Evolutionary conservation across 2,888 invertebrate species (phyloP).

Genomic region (Andrena bicolor): DNA sequence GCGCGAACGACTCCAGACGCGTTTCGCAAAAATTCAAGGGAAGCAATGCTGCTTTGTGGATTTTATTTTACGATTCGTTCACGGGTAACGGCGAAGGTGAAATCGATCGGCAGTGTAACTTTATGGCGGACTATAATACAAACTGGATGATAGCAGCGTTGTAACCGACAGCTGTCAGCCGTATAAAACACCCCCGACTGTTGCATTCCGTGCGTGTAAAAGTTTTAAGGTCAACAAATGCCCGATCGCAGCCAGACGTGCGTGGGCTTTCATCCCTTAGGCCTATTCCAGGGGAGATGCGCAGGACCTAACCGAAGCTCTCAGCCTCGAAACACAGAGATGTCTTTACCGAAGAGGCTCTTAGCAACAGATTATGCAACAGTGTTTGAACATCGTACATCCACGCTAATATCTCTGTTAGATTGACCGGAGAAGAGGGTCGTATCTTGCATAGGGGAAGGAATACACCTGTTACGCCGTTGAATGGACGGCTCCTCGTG

Average conservation of each 20-base stretch:
- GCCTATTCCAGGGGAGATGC: neutral
- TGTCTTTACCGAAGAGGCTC: neutral
- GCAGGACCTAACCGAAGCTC: too few relatives aligned
- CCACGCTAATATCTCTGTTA: constrained; percentile 20
- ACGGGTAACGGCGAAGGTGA: constrained; percentile 30
- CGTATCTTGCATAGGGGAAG: constrained; percentile 27
- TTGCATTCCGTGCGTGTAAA: constrained; percentile 31
- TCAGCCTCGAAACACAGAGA: too few relatives aligned
- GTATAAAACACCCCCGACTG: constrained; percentile 43
- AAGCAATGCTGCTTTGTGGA: constrained; percentile 31
- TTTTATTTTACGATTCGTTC: constrained; percentile 45
- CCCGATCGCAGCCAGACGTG: neutral
- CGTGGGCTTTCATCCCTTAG: neutral
- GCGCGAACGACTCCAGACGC: neutral
- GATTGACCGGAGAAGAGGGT: constrained; percentile 35
- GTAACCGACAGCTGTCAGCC: constrained; percentile 50
- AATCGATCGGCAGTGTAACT: constrained; percentile 52
- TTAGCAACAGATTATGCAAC: neutral
- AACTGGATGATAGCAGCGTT: constrained; percentile 44
- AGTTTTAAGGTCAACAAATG: constrained; percentile 26
- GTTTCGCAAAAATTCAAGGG: constrained; percentile 35
- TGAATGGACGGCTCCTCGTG: constrained; percentile 32
- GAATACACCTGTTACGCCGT: constrained; percentile 60
- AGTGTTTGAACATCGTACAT: neutral
- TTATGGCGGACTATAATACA: constrained; percentile 36